These are phyloP conservation scores for Pseudomyrmex gracilis DNA, from an alignment of 1,140 invertebrate species.

Conservation along the genomic window DNA sequence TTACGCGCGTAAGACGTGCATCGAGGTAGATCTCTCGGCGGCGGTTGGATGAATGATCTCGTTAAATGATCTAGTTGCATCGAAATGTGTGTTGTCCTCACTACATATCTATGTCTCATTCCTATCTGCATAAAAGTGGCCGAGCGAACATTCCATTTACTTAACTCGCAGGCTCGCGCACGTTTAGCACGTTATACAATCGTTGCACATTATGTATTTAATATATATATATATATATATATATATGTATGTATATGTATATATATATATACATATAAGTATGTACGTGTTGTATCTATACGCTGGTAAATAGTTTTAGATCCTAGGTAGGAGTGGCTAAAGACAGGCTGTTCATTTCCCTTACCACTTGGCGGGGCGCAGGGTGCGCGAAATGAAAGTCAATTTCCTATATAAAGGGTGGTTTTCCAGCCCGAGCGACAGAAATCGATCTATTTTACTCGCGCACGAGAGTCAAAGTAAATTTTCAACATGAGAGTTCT, in stretches of 20 bases:
- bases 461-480: conserved; percentile 73
- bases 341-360: conserved; percentile 79
- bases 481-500: conserved; percentile 81
- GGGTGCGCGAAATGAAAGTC: conserved; percentile 83
- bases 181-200: conserved; percentile 82
- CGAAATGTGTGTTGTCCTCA: conserved; percentile 27
- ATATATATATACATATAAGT: conserved; percentile 67
- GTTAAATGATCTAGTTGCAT: conserved; percentile 42
- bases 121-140: conserved; percentile 66
- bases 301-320: conserved; percentile 79
- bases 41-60: conserved; percentile 38
- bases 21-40: conserved; percentile 14
- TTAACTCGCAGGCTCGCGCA: conserved; percentile 58
- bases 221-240: conserved; percentile 70
- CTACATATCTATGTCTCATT: background rate
- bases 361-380: conserved; percentile 78
- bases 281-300: conserved; percentile 70
- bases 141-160: conserved; percentile 65
- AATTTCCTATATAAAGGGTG: conserved; percentile 86
- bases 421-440: conserved; percentile 78
- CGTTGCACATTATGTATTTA: conserved; percentile 73
- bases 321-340: conserved; percentile 83
- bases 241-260: conserved; percentile 71
- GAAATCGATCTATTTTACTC: conserved; percentile 79
- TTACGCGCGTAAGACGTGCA: background rate